phyloP scores from a whole-genome alignment of 2,888 invertebrate genomes.

The Caenorhabditis afra region DNA sequence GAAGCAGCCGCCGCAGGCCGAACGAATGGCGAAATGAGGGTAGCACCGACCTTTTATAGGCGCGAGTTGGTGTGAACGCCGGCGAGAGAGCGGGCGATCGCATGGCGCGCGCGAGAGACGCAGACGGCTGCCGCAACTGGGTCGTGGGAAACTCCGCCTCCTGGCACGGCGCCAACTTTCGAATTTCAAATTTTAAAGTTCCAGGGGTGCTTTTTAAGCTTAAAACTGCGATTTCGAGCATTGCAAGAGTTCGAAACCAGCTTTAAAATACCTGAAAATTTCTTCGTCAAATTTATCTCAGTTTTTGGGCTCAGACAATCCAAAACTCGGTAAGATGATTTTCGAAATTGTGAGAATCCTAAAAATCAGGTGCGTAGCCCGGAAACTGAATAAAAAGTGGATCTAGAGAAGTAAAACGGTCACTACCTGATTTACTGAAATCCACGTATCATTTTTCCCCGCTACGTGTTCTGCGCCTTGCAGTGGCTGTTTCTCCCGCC shows the following conservation, averaged over 20 bases:
- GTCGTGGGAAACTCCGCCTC: slow-evolving; percentile 61
- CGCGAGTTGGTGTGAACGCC: slow-evolving; percentile 35
- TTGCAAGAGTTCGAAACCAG: background rate
- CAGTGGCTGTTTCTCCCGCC: background rate
- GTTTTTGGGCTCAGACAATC: background rate
- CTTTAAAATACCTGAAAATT: no score
- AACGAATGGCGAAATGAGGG: slow-evolving; percentile 26
- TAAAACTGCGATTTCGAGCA: background rate
- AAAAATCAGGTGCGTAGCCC: no score
- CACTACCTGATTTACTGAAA: no score
- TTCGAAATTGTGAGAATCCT: no score
- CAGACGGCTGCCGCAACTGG: slow-evolving; percentile 2
- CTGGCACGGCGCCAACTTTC: slow-evolving; percentile 35
- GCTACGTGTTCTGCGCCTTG: background rate
- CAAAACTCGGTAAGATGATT: background rate
- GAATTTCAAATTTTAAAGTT: slow-evolving; percentile 13
- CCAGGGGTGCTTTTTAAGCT: background rate
- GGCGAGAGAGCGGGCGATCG: slow-evolving; percentile 28
- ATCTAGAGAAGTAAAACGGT: no score
- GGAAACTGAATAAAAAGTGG: no score
- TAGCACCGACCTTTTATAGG: slow-evolving; percentile 39
- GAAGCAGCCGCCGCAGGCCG: background rate
- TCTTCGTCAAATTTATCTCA: no score
- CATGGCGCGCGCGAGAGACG: slow-evolving; percentile 24
- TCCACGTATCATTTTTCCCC: no score